phyloP scores from a whole-genome alignment of 2,797 vertebrate genomes.

The Cyclura pinguis region DNA sequence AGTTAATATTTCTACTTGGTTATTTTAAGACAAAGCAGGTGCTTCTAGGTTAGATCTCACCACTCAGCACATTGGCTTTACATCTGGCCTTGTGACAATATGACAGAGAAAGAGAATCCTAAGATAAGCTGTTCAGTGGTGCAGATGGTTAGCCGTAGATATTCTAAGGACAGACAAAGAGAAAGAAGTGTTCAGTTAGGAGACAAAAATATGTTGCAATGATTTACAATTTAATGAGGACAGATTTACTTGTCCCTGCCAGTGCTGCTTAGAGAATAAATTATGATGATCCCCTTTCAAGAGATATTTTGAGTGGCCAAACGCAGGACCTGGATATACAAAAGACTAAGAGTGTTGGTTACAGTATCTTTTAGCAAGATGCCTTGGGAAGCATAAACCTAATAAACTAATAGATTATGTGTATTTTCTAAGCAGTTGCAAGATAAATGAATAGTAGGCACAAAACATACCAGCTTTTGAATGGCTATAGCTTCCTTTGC shows the following conservation, averaged over 20 bases:
- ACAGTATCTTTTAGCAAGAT: background rate
- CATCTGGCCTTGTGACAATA: background rate
- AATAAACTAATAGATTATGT: accelerated
- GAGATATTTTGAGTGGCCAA: slow-evolving; percentile 43
- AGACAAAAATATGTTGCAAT: slow-evolving; percentile 43
- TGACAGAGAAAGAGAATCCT: slow-evolving; percentile 15
- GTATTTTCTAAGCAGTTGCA: background rate
- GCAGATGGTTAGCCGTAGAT: background rate
- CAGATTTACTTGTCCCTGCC: slow-evolving; percentile 28
- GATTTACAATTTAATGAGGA: slow-evolving; percentile 41
- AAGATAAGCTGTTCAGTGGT: slow-evolving; percentile 16
- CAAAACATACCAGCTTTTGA: background rate
- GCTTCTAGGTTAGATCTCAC: slow-evolving; percentile 15
- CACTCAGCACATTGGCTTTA: background rate
- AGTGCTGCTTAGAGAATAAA: slow-evolving; percentile 41
- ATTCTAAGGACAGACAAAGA: background rate
- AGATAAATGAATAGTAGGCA: background rate
- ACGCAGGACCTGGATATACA: slow-evolving; percentile 36
- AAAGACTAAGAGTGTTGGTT: slow-evolving; percentile 6
- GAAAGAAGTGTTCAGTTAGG: slow-evolving; percentile 45
- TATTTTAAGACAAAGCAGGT: slow-evolving; percentile 36
- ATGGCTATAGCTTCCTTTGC: background rate
- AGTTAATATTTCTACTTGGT: slow-evolving; percentile 25
- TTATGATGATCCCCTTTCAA: slow-evolving; percentile 54
- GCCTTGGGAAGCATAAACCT: accelerated